Percentiles rank a stretch among this genome's conserved stretches.
Evolutionary conservation across 1,140 invertebrate genomes (phyloP).

Genomic region (Atta texana): DNA sequence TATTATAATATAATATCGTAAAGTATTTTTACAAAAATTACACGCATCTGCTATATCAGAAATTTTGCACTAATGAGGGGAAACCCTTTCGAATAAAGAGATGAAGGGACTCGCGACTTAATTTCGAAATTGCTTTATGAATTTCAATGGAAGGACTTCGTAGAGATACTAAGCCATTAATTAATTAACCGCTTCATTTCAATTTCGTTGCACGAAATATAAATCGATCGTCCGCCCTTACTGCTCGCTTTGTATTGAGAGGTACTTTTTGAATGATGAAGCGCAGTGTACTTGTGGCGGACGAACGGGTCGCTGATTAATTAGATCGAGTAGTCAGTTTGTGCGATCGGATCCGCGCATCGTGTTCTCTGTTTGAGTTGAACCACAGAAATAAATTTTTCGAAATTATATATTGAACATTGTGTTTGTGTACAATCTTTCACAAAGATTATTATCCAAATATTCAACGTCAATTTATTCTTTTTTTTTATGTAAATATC

Average conservation of each 20-base stretch:
- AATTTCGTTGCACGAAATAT: constrained; percentile 53
- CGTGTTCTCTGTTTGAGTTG: constrained; percentile 17
- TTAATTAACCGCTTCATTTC: constrained; percentile 60
- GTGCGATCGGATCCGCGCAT: constrained; percentile 63
- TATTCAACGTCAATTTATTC: neutral
- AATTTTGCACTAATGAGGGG: neutral
- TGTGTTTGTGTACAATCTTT: neutral
- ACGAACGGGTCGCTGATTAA: constrained; percentile 82
- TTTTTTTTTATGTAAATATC: neutral
- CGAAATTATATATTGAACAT: neutral
- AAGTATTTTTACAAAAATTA: neutral
- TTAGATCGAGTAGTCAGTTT: constrained; percentile 80
- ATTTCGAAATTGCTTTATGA: constrained; percentile 25
- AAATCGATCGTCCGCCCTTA: constrained; percentile 54
- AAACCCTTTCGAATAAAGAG: neutral
- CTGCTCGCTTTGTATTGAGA: constrained; percentile 73
- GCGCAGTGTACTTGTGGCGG: constrained; percentile 65
- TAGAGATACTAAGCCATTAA: constrained; percentile 29
- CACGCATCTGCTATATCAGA: neutral
- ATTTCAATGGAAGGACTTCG: constrained; percentile 13
- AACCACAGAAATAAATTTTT: constrained; percentile 50
- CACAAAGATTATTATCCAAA: neutral
- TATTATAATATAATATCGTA: too few species aligned
- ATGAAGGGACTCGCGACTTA: neutral
- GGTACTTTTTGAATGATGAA: constrained; percentile 77